Conservation (phyloP, 2,797 vertebrate species). For the Malacoctenus gilli region DNA sequence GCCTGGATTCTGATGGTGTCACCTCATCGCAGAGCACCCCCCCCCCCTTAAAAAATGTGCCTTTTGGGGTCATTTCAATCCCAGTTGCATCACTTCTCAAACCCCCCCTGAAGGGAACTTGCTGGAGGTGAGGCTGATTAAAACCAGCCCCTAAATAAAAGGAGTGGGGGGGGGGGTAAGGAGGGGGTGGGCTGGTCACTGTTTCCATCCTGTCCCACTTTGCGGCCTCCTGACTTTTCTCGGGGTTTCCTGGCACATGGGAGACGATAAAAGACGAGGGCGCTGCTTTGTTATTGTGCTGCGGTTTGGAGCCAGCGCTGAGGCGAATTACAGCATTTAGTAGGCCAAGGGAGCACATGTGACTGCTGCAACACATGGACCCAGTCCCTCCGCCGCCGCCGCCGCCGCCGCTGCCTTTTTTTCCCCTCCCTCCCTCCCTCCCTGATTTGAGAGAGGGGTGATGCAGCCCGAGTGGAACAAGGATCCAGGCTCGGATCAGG, state of each 20-base stretch:
- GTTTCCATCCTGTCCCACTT: slow-evolving; percentile 49
- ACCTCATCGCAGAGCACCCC: background rate
- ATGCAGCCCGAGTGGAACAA: slow-evolving; percentile 64
- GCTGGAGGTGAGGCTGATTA: no score
- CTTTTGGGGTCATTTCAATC: background rate
- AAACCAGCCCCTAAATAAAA: slow-evolving; percentile 9
- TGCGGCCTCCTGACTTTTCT: slow-evolving; percentile 53
- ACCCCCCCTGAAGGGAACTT: no score
- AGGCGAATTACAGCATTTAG: slow-evolving; percentile 70
- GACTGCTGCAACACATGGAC: slow-evolving; percentile 78
- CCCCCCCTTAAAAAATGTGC: no score
- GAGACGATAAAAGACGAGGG: slow-evolving; percentile 59
- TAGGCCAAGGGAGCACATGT: slow-evolving; percentile 78
- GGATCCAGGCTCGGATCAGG: slow-evolving; percentile 43
- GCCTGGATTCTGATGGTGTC: background rate
- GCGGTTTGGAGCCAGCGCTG: slow-evolving; percentile 66
- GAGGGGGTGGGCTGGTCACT: slow-evolving; percentile 9
- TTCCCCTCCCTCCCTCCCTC: slow-evolving; percentile 15
- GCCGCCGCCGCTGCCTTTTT: slow-evolving; percentile 28
- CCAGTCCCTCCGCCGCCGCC: slow-evolving; percentile 52
- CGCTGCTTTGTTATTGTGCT: slow-evolving; percentile 65
- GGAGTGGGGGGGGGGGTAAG: slow-evolving; percentile 3
- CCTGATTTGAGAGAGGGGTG: slow-evolving; percentile 20
- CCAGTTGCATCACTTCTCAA: slow-evolving; percentile 23
- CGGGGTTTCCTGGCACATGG: slow-evolving; percentile 59